Evolutionary conservation across 2,888 invertebrate species (phyloP).

Genomic region (Blera fallax): DNA sequence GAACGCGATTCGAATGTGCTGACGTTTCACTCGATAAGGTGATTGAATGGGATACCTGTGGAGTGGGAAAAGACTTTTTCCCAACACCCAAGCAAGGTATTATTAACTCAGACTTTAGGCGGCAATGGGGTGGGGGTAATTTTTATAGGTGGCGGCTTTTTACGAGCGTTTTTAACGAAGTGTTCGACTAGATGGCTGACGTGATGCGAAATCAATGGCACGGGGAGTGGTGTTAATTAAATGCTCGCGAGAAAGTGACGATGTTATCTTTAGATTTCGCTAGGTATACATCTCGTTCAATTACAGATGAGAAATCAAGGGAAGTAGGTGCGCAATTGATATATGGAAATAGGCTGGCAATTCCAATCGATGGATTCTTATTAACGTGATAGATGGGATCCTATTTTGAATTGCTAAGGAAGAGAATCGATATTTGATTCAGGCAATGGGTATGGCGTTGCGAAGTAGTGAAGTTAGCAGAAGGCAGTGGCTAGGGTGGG

Average conservation of each 20-base stretch:
- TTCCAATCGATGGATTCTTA: neutral
- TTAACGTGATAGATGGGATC: neutral
- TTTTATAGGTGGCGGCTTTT: slow-evolving; percentile 60
- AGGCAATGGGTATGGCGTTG: too few species aligned
- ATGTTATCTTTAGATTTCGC: slow-evolving; percentile 51
- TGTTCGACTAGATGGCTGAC: slow-evolving; percentile 48
- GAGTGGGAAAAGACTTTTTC: slow-evolving; percentile 19
- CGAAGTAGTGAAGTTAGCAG: too few species aligned
- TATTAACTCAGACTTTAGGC: slow-evolving; percentile 15
- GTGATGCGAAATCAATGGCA: slow-evolving; percentile 45
- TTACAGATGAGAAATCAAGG: slow-evolving; percentile 25
- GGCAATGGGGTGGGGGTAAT: neutral
- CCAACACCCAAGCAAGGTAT: neutral
- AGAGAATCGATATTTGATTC: neutral
- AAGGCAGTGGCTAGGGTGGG: too few species aligned
- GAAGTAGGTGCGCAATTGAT: neutral
- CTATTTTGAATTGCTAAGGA: neutral
- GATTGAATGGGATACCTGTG: slow-evolving; percentile 62
- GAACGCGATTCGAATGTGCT: slow-evolving; percentile 69
- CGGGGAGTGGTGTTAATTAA: slow-evolving; percentile 57
- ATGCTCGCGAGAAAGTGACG: slow-evolving; percentile 32
- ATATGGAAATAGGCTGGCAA: neutral
- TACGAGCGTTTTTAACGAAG: slow-evolving; percentile 64
- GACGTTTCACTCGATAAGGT: slow-evolving; percentile 70
- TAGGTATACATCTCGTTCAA: slow-evolving; percentile 56